phyloP scores from a whole-genome alignment of 2,888 invertebrate species.

The Cyrtodaria siliqua region DNA sequence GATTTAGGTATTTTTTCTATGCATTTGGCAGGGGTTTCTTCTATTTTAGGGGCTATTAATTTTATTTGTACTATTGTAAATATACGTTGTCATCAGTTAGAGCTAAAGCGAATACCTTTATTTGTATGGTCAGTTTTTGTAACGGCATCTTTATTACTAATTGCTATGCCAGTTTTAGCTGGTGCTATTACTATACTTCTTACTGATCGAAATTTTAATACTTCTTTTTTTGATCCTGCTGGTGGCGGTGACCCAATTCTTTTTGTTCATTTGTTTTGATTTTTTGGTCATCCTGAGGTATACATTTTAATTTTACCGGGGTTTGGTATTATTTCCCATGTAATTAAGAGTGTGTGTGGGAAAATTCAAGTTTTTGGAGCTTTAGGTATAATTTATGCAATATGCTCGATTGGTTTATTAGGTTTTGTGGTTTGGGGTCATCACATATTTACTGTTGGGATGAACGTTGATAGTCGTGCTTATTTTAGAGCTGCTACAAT shows the following conservation, averaged over 20 bases:
- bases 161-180: constrained; percentile 92
- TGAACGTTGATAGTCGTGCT: no score
- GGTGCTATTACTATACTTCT: constrained; percentile 93
- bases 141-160: constrained; percentile 89
- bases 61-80: constrained; percentile 93
- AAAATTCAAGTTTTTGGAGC: no score
- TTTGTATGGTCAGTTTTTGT: constrained; percentile 92
- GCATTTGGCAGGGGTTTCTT: constrained; percentile 91
- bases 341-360: no score
- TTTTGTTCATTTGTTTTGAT: constrained; percentile 95
- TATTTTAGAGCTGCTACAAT: no score
- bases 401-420: no score
- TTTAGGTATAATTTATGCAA: no score
- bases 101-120: constrained; percentile 90
- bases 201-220: constrained; percentile 93
- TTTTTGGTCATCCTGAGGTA: constrained; percentile 95
- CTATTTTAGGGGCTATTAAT: constrained; percentile 91
- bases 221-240: constrained; percentile 92
- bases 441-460: no score
- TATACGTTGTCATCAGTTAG: constrained; percentile 89
- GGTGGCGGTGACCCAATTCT: constrained; percentile 93
- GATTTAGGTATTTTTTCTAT: constrained; percentile 92
- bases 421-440: no score
- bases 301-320: no score
- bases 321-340: no score